These are phyloP conservation scores for Heliornis fulica DNA, from an alignment of 2,113 vertebrate genomes.

Conservation along the genomic window DNA sequence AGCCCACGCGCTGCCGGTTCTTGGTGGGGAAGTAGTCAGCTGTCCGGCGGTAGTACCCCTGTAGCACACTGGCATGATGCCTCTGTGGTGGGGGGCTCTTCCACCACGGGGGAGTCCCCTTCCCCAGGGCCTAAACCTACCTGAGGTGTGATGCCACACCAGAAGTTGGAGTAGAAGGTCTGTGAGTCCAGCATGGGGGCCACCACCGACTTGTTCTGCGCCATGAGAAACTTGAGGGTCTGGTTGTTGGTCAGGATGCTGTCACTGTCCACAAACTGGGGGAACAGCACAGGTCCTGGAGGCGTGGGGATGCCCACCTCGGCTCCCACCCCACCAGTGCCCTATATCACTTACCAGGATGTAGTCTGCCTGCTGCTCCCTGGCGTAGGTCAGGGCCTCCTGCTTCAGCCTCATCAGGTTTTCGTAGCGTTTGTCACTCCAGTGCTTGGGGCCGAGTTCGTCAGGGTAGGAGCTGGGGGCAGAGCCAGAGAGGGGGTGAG, in stretches of 20 bases:
- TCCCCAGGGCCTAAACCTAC: slow-evolving; percentile 50
- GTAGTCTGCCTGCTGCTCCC: slow-evolving; percentile 85
- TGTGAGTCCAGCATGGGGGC: slow-evolving; percentile 94
- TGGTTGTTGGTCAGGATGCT: slow-evolving; percentile 91
- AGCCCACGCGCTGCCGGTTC: slow-evolving; percentile 85
- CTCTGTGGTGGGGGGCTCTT: not conserved
- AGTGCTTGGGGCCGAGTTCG: slow-evolving; percentile 91
- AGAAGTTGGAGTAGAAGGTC: slow-evolving; percentile 96
- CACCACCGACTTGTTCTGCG: slow-evolving; percentile 85
- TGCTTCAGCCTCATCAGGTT: slow-evolving; percentile 94
- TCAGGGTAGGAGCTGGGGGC: slow-evolving; percentile 83
- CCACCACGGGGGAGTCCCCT: not conserved
- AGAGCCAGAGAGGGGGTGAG: too few relatives aligned
- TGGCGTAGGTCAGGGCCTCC: slow-evolving; percentile 87
- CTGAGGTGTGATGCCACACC: slow-evolving; percentile 98
- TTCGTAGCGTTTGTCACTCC: slow-evolving; percentile 88
- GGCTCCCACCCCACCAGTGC: too few relatives aligned
- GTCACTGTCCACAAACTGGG: slow-evolving; percentile 89
- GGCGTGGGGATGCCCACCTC: accelerated
- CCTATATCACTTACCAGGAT: slow-evolving; percentile 81
- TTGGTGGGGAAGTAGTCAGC: slow-evolving; percentile 95
- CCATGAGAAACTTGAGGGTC: slow-evolving; percentile 83
- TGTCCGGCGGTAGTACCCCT: slow-evolving; percentile 95
- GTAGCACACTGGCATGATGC: accelerated
- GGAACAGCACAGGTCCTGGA: not conserved